Evolutionary conservation across 1,140 invertebrate species (phyloP).

Genomic region (Brachionus calyciflorus): DNA sequence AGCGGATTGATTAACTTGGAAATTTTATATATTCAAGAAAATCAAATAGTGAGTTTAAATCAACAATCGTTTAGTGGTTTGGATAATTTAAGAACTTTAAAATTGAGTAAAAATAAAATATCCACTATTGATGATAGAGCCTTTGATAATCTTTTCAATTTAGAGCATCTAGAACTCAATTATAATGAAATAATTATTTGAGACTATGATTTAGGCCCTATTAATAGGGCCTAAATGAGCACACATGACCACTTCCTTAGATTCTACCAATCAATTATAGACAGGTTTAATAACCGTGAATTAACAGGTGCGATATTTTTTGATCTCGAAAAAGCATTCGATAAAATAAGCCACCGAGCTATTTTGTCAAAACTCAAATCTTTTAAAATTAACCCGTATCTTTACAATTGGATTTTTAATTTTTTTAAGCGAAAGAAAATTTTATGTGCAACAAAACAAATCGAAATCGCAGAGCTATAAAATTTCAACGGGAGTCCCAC

Average conservation of each 20-base stretch:
- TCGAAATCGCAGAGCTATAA: not conserved
- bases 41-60: too few species aligned
- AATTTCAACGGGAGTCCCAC: not conserved
- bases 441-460: not conserved
- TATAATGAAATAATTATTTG: too few species aligned
- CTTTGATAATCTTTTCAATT: too few species aligned
- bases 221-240: conserved; percentile 50
- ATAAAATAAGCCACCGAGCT: conserved; percentile 55
- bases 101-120: too few species aligned
- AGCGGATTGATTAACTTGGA: too few species aligned
- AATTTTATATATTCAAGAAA: too few species aligned
- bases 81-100: too few species aligned
- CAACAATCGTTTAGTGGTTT: too few species aligned
- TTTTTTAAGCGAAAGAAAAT: not conserved
- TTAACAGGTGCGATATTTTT: conserved; percentile 52
- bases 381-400: not conserved
- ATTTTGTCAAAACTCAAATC: conserved; percentile 56
- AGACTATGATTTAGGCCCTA: conserved; percentile 51
- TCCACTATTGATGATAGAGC: too few species aligned
- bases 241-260: conserved; percentile 55
- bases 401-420: not conserved
- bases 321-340: conserved; percentile 59
- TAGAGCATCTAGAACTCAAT: too few species aligned
- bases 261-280: conserved; percentile 53
- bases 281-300: conserved; percentile 53